A percentile compares a stretch with the other conserved stretches of the same genome.
Conservation (phyloP, 1,140 invertebrate genomes). For the Cardiocondyla obscurior region DNA sequence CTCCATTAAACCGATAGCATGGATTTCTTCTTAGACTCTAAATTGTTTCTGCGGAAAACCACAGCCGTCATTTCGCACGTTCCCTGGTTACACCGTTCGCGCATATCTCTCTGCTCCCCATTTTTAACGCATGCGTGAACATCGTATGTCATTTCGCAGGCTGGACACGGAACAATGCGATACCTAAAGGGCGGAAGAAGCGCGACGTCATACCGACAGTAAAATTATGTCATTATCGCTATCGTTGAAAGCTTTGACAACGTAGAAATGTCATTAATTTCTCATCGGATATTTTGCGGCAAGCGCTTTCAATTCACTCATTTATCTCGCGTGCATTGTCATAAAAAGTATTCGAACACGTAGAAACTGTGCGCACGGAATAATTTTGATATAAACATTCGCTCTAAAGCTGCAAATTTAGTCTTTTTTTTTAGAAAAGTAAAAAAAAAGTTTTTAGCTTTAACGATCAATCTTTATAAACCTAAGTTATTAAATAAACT, state of each 20-base stretch:
- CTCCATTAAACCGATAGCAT: slow-evolving; percentile 42
- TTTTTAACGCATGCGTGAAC: slow-evolving; percentile 59
- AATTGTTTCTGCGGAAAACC: slow-evolving; percentile 65
- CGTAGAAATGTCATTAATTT: slow-evolving; percentile 55
- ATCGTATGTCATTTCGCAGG: slow-evolving; percentile 72
- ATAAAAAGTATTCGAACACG: slow-evolving; percentile 36
- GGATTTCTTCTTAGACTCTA: slow-evolving; percentile 61
- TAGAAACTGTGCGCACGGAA: background rate
- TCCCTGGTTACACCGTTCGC: slow-evolving; percentile 31
- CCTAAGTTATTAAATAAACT: background rate
- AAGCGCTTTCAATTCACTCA: slow-evolving; percentile 23
- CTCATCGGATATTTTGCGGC: slow-evolving; percentile 46
- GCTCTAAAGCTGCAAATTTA: background rate
- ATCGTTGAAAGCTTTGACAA: slow-evolving; percentile 49
- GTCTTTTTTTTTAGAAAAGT: background rate
- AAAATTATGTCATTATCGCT: slow-evolving; percentile 55
- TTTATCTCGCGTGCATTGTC: slow-evolving; percentile 7
- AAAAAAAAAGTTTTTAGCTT: background rate
- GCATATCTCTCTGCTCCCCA: slow-evolving; percentile 47
- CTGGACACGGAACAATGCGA: slow-evolving; percentile 53
- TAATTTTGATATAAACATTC: slow-evolving; percentile 26
- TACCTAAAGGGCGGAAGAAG: slow-evolving; percentile 36
- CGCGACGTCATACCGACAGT: slow-evolving; percentile 55
- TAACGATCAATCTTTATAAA: background rate
- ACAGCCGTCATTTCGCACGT: slow-evolving; percentile 70